Evolutionary conservation across 2,888 invertebrate species (phyloP), one percentile per base, ranked within the genome.

Genomic region (Nomada fabriciana): DNA sequence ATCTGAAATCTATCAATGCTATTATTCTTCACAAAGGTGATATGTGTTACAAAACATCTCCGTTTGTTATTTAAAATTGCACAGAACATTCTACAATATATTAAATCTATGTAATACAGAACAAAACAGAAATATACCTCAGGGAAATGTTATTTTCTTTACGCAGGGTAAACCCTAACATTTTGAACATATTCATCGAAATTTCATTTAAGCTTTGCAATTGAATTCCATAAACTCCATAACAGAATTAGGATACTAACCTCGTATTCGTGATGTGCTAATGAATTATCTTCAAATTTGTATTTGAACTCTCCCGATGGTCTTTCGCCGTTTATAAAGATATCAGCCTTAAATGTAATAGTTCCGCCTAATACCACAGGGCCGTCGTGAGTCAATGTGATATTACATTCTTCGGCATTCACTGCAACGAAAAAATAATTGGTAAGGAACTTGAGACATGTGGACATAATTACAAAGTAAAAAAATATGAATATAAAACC

Each of bases 351-450:
- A 91, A 98, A 96, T 83, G 96, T 96, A 59, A 97, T 95, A 70
- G 95, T 96, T 5, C 96, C 96, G 29, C 97, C 98, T 72, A 95
- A 94, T 20, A 97, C 96, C n/a, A 96, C 95, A 64, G 97, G 96
- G 11, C 96, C 96, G 93, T 96, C 95, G 83, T 95, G 95, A 15
- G 94, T 94, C 83, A 97, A 92, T 74, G 94, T 93, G 63, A 97
- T 94, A 29, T 75, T 77, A n/a, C 83, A 78, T 7, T 75, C 71
- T 9, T 5, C 25, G 25, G 76, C 76, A 55, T 59, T 71, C 29
- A 80, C 88, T 88, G 75, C 13, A 80, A 88, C 1, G 7, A 42
- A 55, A 20, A 15, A 57, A 20, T 23, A 47, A 47, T 3, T 5
- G 42, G 23, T 55, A 42, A 53, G 2, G 47, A 47, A 47, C 15